These are phyloP conservation scores for Myoxocephalus aenaeus DNA, from an alignment of 2,797 vertebrate species.

Conservation along the genomic window DNA sequence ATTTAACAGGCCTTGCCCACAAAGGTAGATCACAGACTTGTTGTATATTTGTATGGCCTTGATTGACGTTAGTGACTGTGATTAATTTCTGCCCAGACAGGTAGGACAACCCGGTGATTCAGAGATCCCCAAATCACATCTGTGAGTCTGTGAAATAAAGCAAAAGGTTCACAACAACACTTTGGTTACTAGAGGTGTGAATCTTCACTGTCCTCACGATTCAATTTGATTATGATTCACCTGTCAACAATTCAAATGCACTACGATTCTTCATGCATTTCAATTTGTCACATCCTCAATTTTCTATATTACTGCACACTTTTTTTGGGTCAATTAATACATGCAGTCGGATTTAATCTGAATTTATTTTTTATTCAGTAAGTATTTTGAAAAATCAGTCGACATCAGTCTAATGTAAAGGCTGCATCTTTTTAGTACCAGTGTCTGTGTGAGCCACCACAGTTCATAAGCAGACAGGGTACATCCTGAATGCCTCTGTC, in stretches of 20 bases:
- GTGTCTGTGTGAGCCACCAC: not conserved
- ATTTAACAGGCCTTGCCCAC: not conserved
- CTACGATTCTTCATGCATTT: not conserved
- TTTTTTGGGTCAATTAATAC: not conserved
- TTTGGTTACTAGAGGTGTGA: not conserved
- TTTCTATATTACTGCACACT: not conserved
- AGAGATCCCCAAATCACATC: not conserved
- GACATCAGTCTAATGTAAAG: not conserved
- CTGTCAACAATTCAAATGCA: not conserved
- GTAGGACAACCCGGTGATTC: constrained; percentile 1
- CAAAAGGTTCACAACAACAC: not conserved
- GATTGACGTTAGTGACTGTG: not conserved
- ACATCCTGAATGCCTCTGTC: no score
- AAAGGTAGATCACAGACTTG: not conserved
- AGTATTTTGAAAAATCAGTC: not conserved
- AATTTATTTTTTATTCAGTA: no score
- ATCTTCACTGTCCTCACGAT: not conserved
- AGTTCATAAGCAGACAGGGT: not conserved
- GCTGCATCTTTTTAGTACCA: not conserved
- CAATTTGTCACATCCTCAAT: not conserved
- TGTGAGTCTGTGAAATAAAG: constrained; percentile 3
- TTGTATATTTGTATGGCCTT: not conserved
- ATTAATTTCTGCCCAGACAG: not conserved
- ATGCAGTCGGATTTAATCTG: not conserved
- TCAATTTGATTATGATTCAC: not conserved